A percentile compares a stretch with the other conserved stretches of the same genome.
phyloP scores from a whole-genome alignment of 2,797 vertebrate species.

The Karalla daura region DNA sequence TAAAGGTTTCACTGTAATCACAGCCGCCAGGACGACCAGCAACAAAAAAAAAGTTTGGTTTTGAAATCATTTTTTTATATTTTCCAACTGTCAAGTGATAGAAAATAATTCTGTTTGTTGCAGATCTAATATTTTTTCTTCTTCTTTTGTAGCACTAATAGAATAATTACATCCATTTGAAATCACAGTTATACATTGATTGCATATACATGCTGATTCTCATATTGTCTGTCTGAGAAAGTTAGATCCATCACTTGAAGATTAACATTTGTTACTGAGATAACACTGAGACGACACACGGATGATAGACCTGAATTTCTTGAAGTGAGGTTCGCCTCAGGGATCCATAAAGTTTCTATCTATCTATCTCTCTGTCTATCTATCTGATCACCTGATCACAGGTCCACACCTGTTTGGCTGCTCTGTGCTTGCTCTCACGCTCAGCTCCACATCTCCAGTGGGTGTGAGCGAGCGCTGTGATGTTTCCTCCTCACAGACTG shows the following conservation, averaged over 20 bases:
- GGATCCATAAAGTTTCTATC: no score
- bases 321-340: no score
- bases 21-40: neutral
- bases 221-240: no score
- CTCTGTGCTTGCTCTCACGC: neutral
- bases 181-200: no score
- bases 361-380: no score
- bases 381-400: neutral
- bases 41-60: neutral
- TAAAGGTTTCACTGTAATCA: neutral
- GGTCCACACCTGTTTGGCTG: neutral
- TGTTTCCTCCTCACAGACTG: conserved; percentile 3
- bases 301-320: no score
- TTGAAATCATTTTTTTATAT: neutral
- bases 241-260: no score
- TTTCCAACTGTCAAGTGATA: neutral
- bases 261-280: no score
- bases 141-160: no score
- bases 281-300: no score
- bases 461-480: neutral
- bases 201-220: no score
- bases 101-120: neutral
- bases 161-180: no score
- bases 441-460: neutral
- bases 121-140: neutral